A percentile compares a stretch with the other conserved stretches of the same genome.
These are phyloP conservation scores for Hymenopus coronatus DNA, from an alignment of 2,888 invertebrate species.

Conservation along the genomic window DNA sequence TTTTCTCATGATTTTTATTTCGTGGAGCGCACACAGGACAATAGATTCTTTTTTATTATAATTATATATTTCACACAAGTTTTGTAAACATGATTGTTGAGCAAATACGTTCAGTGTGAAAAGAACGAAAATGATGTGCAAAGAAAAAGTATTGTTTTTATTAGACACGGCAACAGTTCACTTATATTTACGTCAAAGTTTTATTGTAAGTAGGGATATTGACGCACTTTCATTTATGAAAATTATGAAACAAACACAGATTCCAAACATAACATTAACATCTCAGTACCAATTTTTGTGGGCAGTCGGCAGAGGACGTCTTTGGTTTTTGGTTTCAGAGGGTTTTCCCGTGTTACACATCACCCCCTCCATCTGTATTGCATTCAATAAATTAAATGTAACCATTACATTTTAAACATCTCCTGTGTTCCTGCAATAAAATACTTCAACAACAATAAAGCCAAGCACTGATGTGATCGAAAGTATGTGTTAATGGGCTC, in stretches of 20 bases:
- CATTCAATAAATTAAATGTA: too few species aligned
- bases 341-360: neutral
- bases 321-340: neutral
- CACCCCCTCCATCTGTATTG: neutral
- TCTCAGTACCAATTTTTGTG: neutral
- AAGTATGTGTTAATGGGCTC: too few species aligned
- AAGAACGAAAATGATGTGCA: constrained; percentile 20
- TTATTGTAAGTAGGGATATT: neutral
- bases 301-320: neutral
- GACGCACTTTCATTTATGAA: neutral
- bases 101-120: constrained; percentile 34
- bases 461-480: too few species aligned
- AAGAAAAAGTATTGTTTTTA: neutral
- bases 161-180: neutral
- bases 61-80: constrained; percentile 26
- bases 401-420: too few species aligned
- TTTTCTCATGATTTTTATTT: constrained; percentile 27
- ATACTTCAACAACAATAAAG: too few species aligned
- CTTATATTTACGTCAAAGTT: neutral
- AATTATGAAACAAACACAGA: neutral
- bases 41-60: constrained; percentile 24
- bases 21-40: constrained; percentile 34
- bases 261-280: neutral
- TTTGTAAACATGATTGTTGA: constrained; percentile 31
- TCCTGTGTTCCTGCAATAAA: too few species aligned